phyloP scores from a whole-genome alignment of 1,140 invertebrate species.

The Drosophila ironensis region DNA sequence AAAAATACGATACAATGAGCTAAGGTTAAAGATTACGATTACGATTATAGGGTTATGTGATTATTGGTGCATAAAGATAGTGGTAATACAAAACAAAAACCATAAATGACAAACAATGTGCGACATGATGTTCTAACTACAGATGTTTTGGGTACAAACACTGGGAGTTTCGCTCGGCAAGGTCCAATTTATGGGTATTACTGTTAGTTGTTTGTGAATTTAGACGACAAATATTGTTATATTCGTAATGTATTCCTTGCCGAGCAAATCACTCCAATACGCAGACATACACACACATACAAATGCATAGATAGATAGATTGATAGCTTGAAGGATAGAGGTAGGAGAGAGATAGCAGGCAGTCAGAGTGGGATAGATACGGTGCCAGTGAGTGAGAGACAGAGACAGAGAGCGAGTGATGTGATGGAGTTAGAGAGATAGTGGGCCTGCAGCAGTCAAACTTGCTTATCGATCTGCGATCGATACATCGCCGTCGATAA shows the following conservation, averaged over 20 bases:
- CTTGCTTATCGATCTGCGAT: no score
- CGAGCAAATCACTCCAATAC: background rate
- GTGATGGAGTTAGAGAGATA: no score
- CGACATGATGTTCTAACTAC: background rate
- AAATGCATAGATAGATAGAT: constrained; percentile 17
- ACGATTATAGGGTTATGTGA: background rate
- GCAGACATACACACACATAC: constrained; percentile 32
- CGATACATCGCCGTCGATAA: no score
- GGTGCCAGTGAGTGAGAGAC: constrained; percentile 13
- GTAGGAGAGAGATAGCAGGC: constrained; percentile 7
- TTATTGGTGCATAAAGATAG: constrained; percentile 12
- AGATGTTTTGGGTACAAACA: background rate
- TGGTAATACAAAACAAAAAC: constrained; percentile 15
- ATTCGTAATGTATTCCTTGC: background rate
- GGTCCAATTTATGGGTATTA: background rate
- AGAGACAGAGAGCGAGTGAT: constrained; percentile 18
- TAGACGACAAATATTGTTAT: no score
- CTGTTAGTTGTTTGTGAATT: no score
- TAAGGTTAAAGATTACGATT: constrained; percentile 26
- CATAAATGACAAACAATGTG: background rate
- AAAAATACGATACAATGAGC: constrained; percentile 34
- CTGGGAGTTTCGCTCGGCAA: background rate
- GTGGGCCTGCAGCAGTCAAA: no score
- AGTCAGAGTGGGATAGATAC: background rate
- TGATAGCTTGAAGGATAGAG: background rate